Evolutionary conservation across 2,888 invertebrate species (phyloP), one percentile per base, ranked within the genome.

Genomic region (Pyrgus malvae): DNA sequence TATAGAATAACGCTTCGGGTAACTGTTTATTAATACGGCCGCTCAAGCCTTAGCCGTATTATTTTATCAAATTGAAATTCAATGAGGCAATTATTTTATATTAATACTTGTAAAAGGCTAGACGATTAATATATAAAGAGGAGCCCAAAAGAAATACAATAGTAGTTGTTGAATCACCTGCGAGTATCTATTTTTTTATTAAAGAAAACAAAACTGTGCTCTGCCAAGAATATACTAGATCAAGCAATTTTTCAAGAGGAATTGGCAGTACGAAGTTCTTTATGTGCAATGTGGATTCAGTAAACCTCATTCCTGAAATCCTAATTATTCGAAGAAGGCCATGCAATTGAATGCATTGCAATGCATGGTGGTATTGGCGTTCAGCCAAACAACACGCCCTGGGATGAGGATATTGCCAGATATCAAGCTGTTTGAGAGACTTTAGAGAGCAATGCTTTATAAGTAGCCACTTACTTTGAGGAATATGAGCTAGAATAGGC

Each of bases 201-300:
- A 40, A 21, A 21, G n/a, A 19, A 11, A 11, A 19, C 0, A 21
- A n/a, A 2, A 21, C 7, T 21, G n/a, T n/a, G 19, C 17, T 21
- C 27, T 37, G 51, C 37, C 44, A 51, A 37, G 12, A 44, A 11
- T 17, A 37, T n/a, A 37, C 19, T 16, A 45, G n/a, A 38, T 37
- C 29, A 19, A 14, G 29, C 21, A 44, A 44, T 51, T 35, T 14
- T 6, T 37, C n/a, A 8, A 12, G 38, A 38, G 37, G 44, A 51
- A 51, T 51, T 51, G 51, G 51, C 51, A 37, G 14, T 19, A 38
- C 44, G 37, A 11, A 37, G 27, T n/a, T 8, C 12, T 14, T 41
- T 29, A 40, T 40, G 31, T 25, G 17, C 19, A 4, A 12, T 54
- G 46, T 25, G 23, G n/a, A 17, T 9, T 16, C 8, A 6, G 45